Conservation (phyloP, 1,140 invertebrate genomes). For the Diorhabda carinulata region DNA sequence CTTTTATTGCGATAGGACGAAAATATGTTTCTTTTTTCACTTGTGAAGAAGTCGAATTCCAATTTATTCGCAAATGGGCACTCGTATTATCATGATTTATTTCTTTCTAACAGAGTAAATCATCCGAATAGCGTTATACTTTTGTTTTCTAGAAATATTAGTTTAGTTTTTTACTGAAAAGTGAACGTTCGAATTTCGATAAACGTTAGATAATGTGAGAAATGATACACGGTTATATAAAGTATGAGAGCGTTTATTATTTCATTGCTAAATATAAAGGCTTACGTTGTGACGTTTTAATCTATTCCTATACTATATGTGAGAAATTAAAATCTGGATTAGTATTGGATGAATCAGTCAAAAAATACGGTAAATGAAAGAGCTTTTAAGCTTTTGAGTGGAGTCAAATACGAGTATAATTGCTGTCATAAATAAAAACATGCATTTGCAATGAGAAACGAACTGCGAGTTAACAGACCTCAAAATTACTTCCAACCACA, state of each 20-base stretch:
- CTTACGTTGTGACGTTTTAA: too few species aligned
- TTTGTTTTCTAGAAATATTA: conserved; percentile 18
- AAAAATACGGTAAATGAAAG: too few species aligned
- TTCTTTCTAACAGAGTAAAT: conserved; percentile 5
- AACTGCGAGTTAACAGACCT: neutral
- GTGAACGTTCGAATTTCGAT: neutral
- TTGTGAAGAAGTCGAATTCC: conserved; percentile 9
- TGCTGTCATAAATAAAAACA: neutral
- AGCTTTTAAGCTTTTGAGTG: too few species aligned
- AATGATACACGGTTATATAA: too few species aligned
- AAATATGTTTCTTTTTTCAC: conserved; percentile 4
- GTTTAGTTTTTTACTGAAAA: conserved; percentile 15
- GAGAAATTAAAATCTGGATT: too few species aligned
- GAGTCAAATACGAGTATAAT: neutral
- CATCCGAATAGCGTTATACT: conserved; percentile 13
- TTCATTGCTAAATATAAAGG: too few species aligned
- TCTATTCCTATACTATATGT: too few species aligned
- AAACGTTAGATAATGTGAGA: too few species aligned
- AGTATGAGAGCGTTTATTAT: too few species aligned
- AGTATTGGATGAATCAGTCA: too few species aligned
- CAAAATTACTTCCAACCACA: neutral
- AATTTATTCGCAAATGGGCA: conserved; percentile 8
- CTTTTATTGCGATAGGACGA: conserved; percentile 2
- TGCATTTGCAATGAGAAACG: neutral
- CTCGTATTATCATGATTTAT: conserved; percentile 6